Evolutionary conservation across 2,113 vertebrate genomes (phyloP).

Genomic region (Hemiprocne comata): DNA sequence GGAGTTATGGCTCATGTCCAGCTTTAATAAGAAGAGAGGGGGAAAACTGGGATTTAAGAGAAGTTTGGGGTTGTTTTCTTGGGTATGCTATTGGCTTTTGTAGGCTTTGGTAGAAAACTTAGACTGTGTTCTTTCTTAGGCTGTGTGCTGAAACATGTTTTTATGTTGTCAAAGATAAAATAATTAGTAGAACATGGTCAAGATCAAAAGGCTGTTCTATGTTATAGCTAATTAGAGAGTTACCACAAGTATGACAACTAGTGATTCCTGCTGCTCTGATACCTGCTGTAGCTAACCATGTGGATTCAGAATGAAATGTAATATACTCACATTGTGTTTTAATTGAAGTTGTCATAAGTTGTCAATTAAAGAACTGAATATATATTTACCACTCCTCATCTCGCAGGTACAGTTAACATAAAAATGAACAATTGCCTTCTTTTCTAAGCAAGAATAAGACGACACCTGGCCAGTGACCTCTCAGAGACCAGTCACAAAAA

Average conservation of each 20-base stretch:
- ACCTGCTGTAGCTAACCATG: constrained; percentile 25
- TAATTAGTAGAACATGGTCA: constrained; percentile 74
- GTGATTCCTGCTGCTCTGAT: constrained; percentile 28
- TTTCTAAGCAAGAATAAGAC: constrained; percentile 26
- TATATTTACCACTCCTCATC: constrained; percentile 24
- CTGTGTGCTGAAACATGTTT: constrained; percentile 56
- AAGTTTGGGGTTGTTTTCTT: neutral
- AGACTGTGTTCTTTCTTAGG: neutral
- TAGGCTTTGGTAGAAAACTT: constrained; percentile 42
- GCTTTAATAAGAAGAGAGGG: neutral
- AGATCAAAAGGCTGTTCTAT: constrained; percentile 71
- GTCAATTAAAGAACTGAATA: constrained; percentile 51
- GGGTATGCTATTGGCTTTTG: neutral
- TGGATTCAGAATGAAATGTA: constrained; percentile 24
- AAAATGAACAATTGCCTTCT: constrained; percentile 33
- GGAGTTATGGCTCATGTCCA: neutral
- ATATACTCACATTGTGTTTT: constrained; percentile 27
- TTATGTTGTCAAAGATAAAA: constrained; percentile 73
- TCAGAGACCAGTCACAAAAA: constrained; percentile 1
- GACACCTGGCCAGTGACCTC: constrained; percentile 25
- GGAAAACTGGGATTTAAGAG: neutral
- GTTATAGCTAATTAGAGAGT: constrained; percentile 69
- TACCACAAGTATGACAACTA: constrained; percentile 45
- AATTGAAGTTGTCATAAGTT: constrained; percentile 45
- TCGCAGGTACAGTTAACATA: constrained; percentile 6